Conservation (phyloP, 2,888 invertebrate genomes). For the Microchrysa polita region DNA sequence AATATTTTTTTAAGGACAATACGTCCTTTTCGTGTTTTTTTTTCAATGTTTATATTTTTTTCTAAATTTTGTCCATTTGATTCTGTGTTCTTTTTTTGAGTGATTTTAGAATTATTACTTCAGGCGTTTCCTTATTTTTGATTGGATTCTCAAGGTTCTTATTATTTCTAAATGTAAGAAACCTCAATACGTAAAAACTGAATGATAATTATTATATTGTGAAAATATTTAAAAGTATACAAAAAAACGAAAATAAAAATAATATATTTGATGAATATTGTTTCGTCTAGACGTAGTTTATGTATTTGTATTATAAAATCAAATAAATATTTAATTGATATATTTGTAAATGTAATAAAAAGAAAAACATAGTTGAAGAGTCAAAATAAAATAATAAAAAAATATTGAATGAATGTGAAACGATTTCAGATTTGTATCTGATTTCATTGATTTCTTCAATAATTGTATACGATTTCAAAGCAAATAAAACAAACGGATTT, state of each 20-base stretch:
- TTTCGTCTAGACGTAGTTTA: constrained; percentile 7
- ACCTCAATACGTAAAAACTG: constrained; percentile 37
- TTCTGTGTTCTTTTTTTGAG: too few relatives aligned
- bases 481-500: background rate
- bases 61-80: too few relatives aligned
- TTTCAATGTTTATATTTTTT: too few relatives aligned
- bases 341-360: constrained; percentile 25
- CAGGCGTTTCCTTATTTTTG: too few relatives aligned
- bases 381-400: constrained; percentile 11
- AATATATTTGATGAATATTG: background rate
- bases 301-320: constrained; percentile 1
- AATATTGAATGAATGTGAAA: background rate
- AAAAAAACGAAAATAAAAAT: background rate
- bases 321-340: constrained; percentile 20
- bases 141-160: too few relatives aligned
- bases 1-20: too few relatives aligned
- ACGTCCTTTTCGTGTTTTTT: too few relatives aligned
- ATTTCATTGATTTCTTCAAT: constrained; percentile 49
- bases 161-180: constrained; percentile 16
- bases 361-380: constrained; percentile 12
- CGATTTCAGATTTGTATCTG: constrained; percentile 44
- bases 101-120: too few relatives aligned
- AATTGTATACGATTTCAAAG: constrained; percentile 48
- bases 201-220: constrained; percentile 28
- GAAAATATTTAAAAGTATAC: constrained; percentile 30